Base-by-base conservation (phyloP, 2,797 vertebrate genomes). In the Molossus molossus region DNA sequence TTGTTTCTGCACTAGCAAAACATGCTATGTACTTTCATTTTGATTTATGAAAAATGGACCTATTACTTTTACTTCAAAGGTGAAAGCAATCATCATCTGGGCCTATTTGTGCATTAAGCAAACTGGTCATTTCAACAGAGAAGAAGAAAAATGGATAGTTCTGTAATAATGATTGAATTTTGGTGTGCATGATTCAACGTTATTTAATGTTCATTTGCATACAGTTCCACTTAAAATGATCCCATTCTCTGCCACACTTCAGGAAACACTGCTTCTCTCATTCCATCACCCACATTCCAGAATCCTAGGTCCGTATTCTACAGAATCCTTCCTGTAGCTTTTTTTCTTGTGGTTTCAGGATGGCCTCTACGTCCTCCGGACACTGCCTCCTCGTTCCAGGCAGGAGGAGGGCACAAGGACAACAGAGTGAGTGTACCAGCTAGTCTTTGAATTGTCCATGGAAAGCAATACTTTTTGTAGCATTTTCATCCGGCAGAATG, bases 1-100 rank as follows among this genome's bases (percentile, higher is more conserved):
- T n/a, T 53, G 82, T 85, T 87, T 77, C 58, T 18, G 18, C 20
- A 18, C 64, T 69, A 64, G 81, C 79, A 40, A 85, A 93, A 88
- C 37, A 15, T 73, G 76, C 37, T 60, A 3, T 33, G 33, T 37
- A 70, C 14, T 79, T 95, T 76, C 65, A 84, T 64, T 92, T 81
- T n/a, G 20, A 33, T 9, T 37, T 48, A 5, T 48, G 65, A 75
- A 87, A 87, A 40, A n/a, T 57, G 79, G 21, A 60, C 23, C 14
- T 20, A 2, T 5, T 88, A 9, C 15, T 3, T 27, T 65, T 50
- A 21, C 25, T 69, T 69, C 27, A n/a, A 86, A 81, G 73, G n/a
- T 13, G 29, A 29, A 81, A 48, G 73, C 48, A 11, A 8, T 88
- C 62, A 64, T 57, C 25, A 87, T 9, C 9, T 89, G 21, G 27